Evolutionary conservation across 2,888 invertebrate genomes (phyloP), one percentile per base, ranked within the genome.

Genomic region (Chelonus formosanus): DNA sequence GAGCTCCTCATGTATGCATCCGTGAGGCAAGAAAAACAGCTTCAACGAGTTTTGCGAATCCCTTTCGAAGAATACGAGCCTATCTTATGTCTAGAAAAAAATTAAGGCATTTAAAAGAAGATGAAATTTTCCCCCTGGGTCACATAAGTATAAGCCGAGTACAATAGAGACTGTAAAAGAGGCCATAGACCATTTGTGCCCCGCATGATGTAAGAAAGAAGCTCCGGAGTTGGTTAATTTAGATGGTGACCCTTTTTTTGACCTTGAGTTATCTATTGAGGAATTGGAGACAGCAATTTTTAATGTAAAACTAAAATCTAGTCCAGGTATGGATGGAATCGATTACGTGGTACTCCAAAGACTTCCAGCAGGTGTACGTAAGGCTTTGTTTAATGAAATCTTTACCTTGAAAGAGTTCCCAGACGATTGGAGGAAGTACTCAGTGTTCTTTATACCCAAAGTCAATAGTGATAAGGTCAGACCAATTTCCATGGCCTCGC

Each of bases 401-500:
- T 31, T 63, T 5, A 6, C 8, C 6, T 1, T 3, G 3, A 56
- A 63, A 2, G 44, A 5, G 3, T 63, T 56, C n/a, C 63, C 70
- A 3, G 57, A 54, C 0, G 67, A 64, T 3, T 74, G 73, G 71
- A 68, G 58, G 10, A 31, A 66, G 3, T 67, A 67, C 3, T 35
- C 35, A 10, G 60, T 70, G 1, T 62, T 69, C 34, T 71, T 71
- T 4, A 69, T 74, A 3, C 62, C 65, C 3, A 74, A 74, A 58
- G 48, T 64, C 3, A 35, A 54, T 10, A 40, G 59, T 3, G 43
- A 63, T 1, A 70, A 70, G 5, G 70, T 69, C 8, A 32, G 71
- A 7, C 71, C 71, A 10, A 74, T 72, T n/a, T 69, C 67, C 0
- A 31, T 74, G 8, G 65, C 69, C 0, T 65, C 71, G 8, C 70